Evolutionary conservation across 2,888 invertebrate species (phyloP), one percentile per base, ranked within the genome.

Genomic region (Tricholauxania praeusta): DNA sequence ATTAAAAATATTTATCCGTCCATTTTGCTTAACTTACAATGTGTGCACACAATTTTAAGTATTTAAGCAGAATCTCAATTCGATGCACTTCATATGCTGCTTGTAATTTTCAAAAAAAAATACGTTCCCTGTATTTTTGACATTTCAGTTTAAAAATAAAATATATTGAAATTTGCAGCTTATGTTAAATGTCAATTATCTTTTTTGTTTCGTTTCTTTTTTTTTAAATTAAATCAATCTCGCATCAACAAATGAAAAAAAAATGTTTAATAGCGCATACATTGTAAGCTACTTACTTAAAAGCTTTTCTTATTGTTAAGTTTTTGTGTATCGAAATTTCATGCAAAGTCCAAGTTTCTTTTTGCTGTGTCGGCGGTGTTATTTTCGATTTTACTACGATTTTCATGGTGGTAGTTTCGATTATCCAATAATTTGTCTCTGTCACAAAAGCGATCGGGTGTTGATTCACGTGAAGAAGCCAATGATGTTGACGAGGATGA

Each of bases 401-500:
- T 28, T 66, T 72, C 62, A 47, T 67, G 60, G 69, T 69, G 17
- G 12, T 48, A 32, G 15, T 49, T 68, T 39, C 39, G 39, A 14
- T 70, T 60, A 17, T 28, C 49, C 22, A n/a, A 52, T 17, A 22
- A 19, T 57, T 47, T 64, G n/a, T 53, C 67, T 55, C 32, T 64
- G 28, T 64, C 51, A 62, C 51, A 22, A 71, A 75, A 75, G 14
- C 79, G 80, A 48, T 80, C 81, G 8, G 82, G 82, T 73, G 80
- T 82, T 52, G 81, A 77, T 72, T 81, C 82, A 8, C 81, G 77
- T 6, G 82, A 82, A 15, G 81, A 82, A 39, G 80, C 77, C 74
- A 80, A 78, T 19, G 82, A 82, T 59, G 82, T 81, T 15, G 83
- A 82, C 22, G 81, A 78, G 0, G 79, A 79, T 7, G 79, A 79